phyloP scores from a whole-genome alignment of 2,113 vertebrate genomes.

The Diphyllodes magnificus region DNA sequence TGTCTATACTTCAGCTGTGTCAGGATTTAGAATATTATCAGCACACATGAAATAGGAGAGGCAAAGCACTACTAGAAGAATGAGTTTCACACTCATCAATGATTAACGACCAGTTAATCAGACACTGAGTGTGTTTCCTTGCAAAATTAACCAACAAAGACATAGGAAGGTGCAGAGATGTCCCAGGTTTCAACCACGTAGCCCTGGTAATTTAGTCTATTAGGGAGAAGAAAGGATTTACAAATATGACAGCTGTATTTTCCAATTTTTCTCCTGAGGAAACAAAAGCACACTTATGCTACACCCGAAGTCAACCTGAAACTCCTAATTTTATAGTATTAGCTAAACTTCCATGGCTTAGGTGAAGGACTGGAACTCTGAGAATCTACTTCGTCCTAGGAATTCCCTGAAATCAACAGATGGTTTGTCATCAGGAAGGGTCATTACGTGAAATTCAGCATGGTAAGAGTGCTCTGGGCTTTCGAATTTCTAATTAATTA shows the following conservation, averaged over 20 bases:
- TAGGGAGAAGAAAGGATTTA: background rate
- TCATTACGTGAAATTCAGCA: background rate
- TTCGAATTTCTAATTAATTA: background rate
- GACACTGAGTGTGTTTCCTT: background rate
- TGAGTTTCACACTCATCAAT: background rate
- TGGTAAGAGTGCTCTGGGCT: background rate
- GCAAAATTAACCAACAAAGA: constrained; percentile 1
- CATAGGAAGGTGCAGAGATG: background rate
- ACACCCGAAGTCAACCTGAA: background rate
- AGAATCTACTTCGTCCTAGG: background rate
- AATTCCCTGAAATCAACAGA: background rate
- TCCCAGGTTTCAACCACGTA: background rate
- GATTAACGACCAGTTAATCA: constrained; percentile 15
- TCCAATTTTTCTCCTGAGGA: background rate
- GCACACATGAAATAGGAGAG: background rate
- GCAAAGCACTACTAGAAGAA: background rate
- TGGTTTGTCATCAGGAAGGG: background rate
- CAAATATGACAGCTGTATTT: background rate
- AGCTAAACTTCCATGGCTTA: background rate
- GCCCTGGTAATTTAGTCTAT: background rate
- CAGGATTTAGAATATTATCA: background rate
- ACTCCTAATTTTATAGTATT: background rate
- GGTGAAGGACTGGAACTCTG: background rate
- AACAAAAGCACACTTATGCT: background rate
- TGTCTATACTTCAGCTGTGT: background rate